A percentile compares a stretch with the other conserved stretches of the same genome.
phyloP scores from a whole-genome alignment of 2,888 invertebrate genomes.

The Chrysotoxum bicinctum region DNA sequence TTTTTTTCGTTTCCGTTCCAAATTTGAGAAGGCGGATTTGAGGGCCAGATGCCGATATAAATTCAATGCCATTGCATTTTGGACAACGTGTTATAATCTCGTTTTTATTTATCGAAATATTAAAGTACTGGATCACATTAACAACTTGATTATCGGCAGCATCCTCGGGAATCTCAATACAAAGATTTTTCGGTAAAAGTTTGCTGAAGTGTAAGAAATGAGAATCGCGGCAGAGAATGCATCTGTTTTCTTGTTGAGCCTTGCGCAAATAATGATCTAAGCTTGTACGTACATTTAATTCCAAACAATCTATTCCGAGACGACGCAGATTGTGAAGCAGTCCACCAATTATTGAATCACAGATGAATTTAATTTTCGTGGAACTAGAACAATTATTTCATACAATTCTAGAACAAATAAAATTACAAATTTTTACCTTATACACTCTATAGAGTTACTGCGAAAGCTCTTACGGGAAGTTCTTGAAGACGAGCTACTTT shows the following conservation, averaged over 20 bases:
- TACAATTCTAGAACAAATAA: neutral
- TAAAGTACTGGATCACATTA: conserved; percentile 54
- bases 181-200: conserved; percentile 33
- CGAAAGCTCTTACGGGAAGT: conserved; percentile 18
- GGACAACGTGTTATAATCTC: conserved; percentile 45
- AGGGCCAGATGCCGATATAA: conserved; percentile 35
- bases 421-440: conserved; percentile 19
- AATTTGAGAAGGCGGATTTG: conserved; percentile 57
- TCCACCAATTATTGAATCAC: conserved; percentile 57
- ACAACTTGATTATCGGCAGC: conserved; percentile 51
- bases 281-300: conserved; percentile 30
- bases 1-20: conserved; percentile 8
- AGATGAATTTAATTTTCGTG: conserved; percentile 54
- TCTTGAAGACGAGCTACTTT: conserved; percentile 32
- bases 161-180: conserved; percentile 55
- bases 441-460: conserved; percentile 28
- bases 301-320: conserved; percentile 53
- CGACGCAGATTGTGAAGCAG: conserved; percentile 55
- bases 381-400: conserved; percentile 17
- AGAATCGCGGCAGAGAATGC: conserved; percentile 43
- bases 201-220: conserved; percentile 48
- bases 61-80: conserved; percentile 54
- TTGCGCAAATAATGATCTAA: conserved; percentile 30
- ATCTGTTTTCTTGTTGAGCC: conserved; percentile 51
- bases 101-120: conserved; percentile 45